These are phyloP conservation scores for Oscheius sp. DNA, from an alignment of 1,140 invertebrate genomes.

Conservation along the genomic window DNA sequence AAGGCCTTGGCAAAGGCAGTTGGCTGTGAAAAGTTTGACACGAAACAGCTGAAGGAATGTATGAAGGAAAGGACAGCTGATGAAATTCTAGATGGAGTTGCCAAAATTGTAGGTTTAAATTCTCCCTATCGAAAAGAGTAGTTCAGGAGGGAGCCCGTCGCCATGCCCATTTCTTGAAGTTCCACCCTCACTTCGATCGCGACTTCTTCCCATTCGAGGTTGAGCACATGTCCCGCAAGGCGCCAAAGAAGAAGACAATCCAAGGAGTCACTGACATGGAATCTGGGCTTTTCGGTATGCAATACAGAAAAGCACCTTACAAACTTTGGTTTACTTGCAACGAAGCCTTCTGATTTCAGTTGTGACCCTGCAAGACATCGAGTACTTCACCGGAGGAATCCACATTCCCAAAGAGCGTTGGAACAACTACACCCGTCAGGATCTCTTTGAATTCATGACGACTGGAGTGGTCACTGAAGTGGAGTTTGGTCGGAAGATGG, in stretches of 20 bases:
- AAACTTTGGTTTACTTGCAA: no score
- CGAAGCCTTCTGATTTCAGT: no score
- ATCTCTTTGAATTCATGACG: constrained; percentile 18
- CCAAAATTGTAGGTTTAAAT: constrained; percentile 10
- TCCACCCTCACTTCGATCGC: constrained; percentile 29
- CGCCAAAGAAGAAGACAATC: constrained; percentile 30
- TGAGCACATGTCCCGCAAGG: constrained; percentile 26
- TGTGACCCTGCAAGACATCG: neutral
- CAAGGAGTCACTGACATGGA: constrained; percentile 21
- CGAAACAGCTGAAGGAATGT: constrained; percentile 18
- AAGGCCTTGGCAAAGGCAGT: constrained; percentile 20
- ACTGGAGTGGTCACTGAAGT: constrained; percentile 1
- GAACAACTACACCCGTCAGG: constrained; percentile 10
- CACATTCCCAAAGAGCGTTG: constrained; percentile 20
- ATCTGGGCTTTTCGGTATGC: constrained; percentile 9
- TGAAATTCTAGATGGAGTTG: constrained; percentile 22
- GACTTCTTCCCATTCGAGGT: constrained; percentile 7
- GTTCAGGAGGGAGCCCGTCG: constrained; percentile 6
- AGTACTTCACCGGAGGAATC: neutral
- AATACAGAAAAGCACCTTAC: neutral
- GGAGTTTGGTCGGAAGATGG: constrained; percentile 12
- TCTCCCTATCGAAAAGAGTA: neutral
- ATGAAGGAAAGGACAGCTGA: constrained; percentile 24
- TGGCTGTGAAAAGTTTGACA: constrained; percentile 2
- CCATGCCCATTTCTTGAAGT: constrained; percentile 11